Evolutionary conservation across 2,797 vertebrate species (phyloP), one percentile per base, ranked within the genome.

Genomic region (Sciaenops ocellatus): DNA sequence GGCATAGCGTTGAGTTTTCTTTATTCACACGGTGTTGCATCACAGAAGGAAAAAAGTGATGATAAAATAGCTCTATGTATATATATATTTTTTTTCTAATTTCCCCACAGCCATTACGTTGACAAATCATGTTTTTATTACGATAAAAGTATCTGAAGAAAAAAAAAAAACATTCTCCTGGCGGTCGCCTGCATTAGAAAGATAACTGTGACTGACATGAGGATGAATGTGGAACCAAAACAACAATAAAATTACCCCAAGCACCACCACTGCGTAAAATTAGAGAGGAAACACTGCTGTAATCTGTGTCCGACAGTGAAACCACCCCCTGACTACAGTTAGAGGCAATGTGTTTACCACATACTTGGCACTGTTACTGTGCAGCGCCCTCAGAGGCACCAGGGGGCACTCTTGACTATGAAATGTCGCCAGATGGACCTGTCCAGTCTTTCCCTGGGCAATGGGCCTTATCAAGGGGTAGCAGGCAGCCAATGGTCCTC

Each of bases 361-460:
- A 71, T 48, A 24, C 59, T 73, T 72, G 64, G 64, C 73, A 28
- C 50, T 34, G 67, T 12, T 15, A 11, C 70, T 88, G 90, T 56
- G 76, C 62, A 77, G 75, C 5, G 13, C 42, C 51, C 52, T 57
- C 26, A 16, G 3, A 42, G 26, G 8, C 93, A 92, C 81, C 73
- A 91, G 92, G 86, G 91, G 93, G 89, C 92, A 82, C 78, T 92
- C 59, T 90, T 92, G 64, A 46, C 90, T 70, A 64, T 73, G 54
- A 67, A 88, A 91, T 86, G 46, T 52, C 9, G 3, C 60, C 69
- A 72, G 46, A 59, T 69, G 76, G 83, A 13, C 11, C 9, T 24
- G 61, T 86, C 82, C 84, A 51, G 71, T 56, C 51, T 72, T 15
- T 85, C 87, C 76, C 69, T 47, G 64, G 89, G 87, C 87, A 64